Conservation (phyloP, 92 coral and sea anemone genomes). For the Pocillopora meandrina region DNA sequence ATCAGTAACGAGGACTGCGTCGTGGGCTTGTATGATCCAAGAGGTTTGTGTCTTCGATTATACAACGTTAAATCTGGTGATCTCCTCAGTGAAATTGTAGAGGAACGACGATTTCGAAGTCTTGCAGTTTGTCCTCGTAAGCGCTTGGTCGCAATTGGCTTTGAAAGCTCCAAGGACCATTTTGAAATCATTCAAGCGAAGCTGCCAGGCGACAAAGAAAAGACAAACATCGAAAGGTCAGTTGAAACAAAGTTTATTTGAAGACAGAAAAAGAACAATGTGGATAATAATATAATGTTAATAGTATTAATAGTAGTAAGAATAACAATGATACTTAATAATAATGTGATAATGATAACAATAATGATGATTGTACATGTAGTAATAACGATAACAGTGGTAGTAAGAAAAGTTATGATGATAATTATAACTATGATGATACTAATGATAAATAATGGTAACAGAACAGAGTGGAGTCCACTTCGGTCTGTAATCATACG, state of each 20-base stretch:
- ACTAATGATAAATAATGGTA: too few species aligned
- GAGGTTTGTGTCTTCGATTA: background rate
- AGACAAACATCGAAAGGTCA: constrained; percentile 2
- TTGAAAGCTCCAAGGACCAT: background rate
- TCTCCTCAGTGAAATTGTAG: background rate
- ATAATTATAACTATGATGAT: too few species aligned
- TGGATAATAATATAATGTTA: background rate
- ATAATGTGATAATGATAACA: too few species aligned
- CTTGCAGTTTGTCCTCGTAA: constrained; percentile 9
- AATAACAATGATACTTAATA: too few species aligned
- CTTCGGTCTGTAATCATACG: too few species aligned
- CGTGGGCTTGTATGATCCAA: background rate
- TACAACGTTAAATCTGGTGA: constrained; percentile 14
- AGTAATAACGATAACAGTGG: too few species aligned
- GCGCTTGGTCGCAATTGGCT: background rate
- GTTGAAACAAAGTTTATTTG: background rate
- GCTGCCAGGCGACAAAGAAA: constrained; percentile 1
- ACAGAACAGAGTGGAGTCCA: too few species aligned
- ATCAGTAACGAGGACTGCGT: constrained; percentile 17
- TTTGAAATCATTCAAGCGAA: constrained; percentile 4
- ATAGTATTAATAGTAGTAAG: too few species aligned
- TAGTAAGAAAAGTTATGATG: too few species aligned
- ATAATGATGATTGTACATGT: too few species aligned
- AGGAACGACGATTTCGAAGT: background rate
- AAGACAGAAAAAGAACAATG: background rate